Evolutionary conservation across 2,113 vertebrate genomes (phyloP).

Genomic region (Ceratotherium simum): DNA sequence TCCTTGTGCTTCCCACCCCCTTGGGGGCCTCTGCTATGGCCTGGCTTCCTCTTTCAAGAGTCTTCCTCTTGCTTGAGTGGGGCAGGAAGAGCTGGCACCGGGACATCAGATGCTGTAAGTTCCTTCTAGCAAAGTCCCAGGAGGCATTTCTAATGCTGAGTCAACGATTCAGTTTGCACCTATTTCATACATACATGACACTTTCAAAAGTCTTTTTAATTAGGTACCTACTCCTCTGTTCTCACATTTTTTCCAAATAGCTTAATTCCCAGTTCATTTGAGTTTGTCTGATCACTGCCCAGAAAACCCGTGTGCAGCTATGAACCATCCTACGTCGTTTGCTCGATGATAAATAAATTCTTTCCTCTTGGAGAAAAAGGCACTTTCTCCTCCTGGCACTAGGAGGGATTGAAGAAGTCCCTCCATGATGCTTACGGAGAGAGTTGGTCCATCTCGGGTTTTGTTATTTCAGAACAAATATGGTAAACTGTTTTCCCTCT

Average conservation of each 20-base stretch:
- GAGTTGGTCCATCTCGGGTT: constrained; percentile 45
- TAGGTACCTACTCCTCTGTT: neutral
- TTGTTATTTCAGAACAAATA: constrained; percentile 78
- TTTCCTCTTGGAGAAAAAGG: constrained; percentile 59
- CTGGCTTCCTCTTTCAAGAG: neutral
- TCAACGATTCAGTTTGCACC: neutral
- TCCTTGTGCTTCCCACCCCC: neutral
- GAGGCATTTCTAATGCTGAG: neutral
- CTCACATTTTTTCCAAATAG: neutral
- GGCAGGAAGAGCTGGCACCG: neutral
- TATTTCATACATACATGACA: neutral
- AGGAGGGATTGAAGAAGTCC: neutral
- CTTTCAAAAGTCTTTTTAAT: neutral
- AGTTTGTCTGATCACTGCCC: neutral
- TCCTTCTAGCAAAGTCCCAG: neutral
- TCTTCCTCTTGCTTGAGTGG: too few relatives aligned
- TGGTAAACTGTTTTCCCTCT: constrained; percentile 61
- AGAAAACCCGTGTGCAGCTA: neutral
- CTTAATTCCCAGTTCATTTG: neutral
- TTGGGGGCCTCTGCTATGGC: neutral
- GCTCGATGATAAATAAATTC: constrained; percentile 21
- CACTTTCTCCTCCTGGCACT: constrained; percentile 11
- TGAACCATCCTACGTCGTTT: neutral
- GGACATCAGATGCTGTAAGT: neutral
- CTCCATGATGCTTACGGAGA: neutral